These are phyloP conservation scores for Lepus townsendii DNA, from an alignment of 2,797 vertebrate species.

Conservation along the genomic window DNA sequence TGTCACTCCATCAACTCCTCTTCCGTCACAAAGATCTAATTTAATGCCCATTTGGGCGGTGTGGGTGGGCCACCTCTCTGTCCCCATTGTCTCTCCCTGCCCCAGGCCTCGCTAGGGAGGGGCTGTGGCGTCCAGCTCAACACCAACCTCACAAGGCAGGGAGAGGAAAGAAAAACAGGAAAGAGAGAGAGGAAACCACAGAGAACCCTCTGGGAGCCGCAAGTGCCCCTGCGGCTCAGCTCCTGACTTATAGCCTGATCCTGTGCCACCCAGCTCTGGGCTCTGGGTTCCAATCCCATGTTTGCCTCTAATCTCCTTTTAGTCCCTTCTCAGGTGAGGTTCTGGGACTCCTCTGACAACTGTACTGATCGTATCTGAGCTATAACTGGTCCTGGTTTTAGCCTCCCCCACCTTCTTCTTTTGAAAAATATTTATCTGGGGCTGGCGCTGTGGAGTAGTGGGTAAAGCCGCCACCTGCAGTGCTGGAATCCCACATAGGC, in stretches of 20 bases:
- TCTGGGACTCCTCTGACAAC: not conserved
- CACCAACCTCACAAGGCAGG: not conserved
- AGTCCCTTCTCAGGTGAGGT: not conserved
- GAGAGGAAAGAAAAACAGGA: not conserved
- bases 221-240: not conserved
- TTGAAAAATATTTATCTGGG: too few species aligned
- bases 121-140: not conserved
- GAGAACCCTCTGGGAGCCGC: not conserved
- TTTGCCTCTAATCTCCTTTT: not conserved
- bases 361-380: not conserved
- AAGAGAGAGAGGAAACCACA: not conserved
- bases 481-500: too few species aligned
- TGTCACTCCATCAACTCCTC: not conserved
- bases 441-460: too few species aligned
- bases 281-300: not conserved
- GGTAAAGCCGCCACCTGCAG: too few species aligned
- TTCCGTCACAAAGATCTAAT: constrained; percentile 3
- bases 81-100: not conserved
- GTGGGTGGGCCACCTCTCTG: not conserved
- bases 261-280: not conserved
- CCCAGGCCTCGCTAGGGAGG: not conserved
- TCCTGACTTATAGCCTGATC: not conserved
- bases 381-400: not conserved
- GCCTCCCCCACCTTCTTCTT: too few species aligned
- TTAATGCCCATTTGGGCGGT: not conserved